Evolutionary conservation across 53 echinoderm and acorn worm genomes (phyloP).

Genomic region (Stichopus horrens): DNA sequence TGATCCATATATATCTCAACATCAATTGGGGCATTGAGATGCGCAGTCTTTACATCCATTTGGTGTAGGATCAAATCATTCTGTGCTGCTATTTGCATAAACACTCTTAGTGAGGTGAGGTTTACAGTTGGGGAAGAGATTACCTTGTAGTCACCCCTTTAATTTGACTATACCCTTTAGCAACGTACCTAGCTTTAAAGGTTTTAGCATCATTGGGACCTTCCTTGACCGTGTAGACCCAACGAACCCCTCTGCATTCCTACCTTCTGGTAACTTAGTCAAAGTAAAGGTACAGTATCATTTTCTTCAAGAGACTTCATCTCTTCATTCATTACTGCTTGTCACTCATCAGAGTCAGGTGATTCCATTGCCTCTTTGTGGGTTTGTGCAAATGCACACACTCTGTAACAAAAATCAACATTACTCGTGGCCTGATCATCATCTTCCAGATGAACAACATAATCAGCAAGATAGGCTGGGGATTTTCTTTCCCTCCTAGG

Average conservation of each 20-base stretch:
- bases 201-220: not conserved
- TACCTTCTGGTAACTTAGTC: not conserved
- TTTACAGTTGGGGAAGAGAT: not conserved
- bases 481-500: not conserved
- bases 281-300: not conserved
- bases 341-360: not conserved
- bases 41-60: conserved; percentile 16
- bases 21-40: conserved; percentile 8
- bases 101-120: not conserved
- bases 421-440: not conserved
- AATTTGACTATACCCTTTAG: conserved; percentile 1
- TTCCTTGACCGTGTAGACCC: not conserved
- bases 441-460: not conserved
- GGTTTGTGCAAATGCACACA: not conserved
- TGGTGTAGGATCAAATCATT: not conserved
- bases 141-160: not conserved
- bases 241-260: not conserved
- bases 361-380: conserved; percentile 15
- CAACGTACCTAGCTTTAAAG: not conserved
- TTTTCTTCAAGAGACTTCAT: not conserved
- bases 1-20: conserved; percentile 9
- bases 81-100: not conserved
- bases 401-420: conserved; percentile 4
- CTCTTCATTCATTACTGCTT: conserved; percentile 7
- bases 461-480: not conserved